phyloP scores from a whole-genome alignment of 1,140 invertebrate species.

The Anastrepha ludens region DNA sequence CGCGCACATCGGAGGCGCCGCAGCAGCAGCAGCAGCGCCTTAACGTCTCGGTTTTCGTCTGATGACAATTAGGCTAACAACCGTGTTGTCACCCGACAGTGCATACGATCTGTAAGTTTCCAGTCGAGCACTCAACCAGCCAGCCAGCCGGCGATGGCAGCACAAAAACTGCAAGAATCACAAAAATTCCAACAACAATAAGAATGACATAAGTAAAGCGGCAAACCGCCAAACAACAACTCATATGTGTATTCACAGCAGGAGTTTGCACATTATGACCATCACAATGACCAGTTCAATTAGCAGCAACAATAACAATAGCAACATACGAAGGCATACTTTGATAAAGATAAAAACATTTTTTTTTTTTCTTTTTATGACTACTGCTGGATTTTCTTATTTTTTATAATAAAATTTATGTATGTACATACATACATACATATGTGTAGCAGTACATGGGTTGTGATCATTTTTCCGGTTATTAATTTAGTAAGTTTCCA shows the following conservation, averaged over 20 bases:
- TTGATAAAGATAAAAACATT: neutral
- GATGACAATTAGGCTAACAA: conserved; percentile 51
- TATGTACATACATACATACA: too few relatives aligned
- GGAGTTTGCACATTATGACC: conserved; percentile 41
- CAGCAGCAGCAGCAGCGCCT: conserved; percentile 20
- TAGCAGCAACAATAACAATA: neutral
- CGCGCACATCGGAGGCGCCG: conserved; percentile 1
- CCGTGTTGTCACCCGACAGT: conserved; percentile 37
- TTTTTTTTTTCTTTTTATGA: neutral
- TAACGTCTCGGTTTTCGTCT: conserved; percentile 29
- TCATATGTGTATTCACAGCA: neutral
- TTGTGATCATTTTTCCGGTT: too few relatives aligned
- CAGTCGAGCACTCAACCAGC: neutral
- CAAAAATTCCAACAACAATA: neutral
- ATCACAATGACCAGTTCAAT: conserved; percentile 6
- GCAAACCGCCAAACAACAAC: conserved; percentile 32
- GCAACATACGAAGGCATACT: neutral
- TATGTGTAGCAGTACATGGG: too few relatives aligned
- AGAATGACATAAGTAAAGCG: neutral
- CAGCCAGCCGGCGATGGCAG: neutral
- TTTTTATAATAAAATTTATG: neutral
- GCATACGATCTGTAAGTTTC: neutral
- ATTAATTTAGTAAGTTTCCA: neutral
- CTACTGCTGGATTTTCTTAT: neutral
- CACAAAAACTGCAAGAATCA: conserved; percentile 4